Evolutionary conservation across 2,888 invertebrate species (phyloP).

Genomic region (Noctuana brunneofusca): DNA sequence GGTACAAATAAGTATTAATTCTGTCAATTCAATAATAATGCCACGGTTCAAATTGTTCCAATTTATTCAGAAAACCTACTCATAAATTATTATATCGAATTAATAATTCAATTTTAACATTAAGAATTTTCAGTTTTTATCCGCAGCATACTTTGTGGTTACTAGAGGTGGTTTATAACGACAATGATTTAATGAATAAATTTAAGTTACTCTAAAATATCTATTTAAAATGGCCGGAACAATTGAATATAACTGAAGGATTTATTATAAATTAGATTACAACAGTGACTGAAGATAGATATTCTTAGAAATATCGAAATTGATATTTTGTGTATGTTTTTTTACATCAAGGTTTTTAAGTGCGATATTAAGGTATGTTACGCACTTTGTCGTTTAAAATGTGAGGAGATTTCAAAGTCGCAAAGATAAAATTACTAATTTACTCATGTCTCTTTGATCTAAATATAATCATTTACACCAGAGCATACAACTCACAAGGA

Average conservation of each 20-base stretch:
- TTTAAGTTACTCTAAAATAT: conserved; percentile 57
- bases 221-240: conserved; percentile 81
- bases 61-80: too few relatives aligned
- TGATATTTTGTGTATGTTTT: background rate
- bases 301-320: background rate
- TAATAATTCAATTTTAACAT: too few relatives aligned
- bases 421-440: background rate
- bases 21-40: too few relatives aligned
- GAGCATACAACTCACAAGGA: conserved; percentile 4
- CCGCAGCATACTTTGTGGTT: too few relatives aligned
- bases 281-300: background rate
- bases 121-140: too few relatives aligned
- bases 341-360: too few relatives aligned
- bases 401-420: too few relatives aligned
- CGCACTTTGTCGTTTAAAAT: background rate
- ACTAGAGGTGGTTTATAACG: too few relatives aligned
- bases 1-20: too few relatives aligned
- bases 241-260: conserved; percentile 27
- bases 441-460: background rate
- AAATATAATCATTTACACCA: conserved; percentile 18
- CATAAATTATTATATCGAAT: too few relatives aligned
- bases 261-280: background rate
- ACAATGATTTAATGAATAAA: conserved; percentile 35
- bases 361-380: too few relatives aligned
- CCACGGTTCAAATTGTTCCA: too few relatives aligned